phyloP scores from a whole-genome alignment of 1,140 invertebrate species.

The Melanaphis sacchari region DNA sequence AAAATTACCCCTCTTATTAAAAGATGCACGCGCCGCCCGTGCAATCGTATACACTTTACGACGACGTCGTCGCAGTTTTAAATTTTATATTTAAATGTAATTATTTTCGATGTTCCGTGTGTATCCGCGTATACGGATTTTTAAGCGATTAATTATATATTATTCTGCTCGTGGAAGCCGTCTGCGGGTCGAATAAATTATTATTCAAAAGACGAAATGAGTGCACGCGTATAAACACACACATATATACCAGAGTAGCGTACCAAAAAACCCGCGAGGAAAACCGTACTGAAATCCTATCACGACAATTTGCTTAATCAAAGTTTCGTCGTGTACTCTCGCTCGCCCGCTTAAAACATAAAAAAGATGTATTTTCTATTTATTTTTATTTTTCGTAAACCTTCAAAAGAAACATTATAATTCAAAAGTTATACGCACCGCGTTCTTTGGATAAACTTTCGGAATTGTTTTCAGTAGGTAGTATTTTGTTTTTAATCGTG shows the following conservation, averaged over 20 bases:
- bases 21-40: not conserved
- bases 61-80: not conserved
- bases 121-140: not conserved
- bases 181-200: not conserved
- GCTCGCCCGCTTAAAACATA: too few species aligned
- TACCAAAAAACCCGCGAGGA: not conserved
- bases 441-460: not conserved
- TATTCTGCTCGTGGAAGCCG: not conserved
- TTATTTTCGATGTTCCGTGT: not conserved
- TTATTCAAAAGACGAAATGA: not conserved
- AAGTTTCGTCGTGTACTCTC: not conserved
- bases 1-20: not conserved
- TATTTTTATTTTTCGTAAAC: not conserved
- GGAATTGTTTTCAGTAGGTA: not conserved
- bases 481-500: not conserved
- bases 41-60: not conserved
- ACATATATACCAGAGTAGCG: too few species aligned
- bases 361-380: not conserved
- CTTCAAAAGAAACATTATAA: not conserved
- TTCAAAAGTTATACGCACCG: not conserved
- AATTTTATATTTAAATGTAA: conserved; percentile 1
- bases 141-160: not conserved
- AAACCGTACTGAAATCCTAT: not conserved
- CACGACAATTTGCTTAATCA: not conserved
- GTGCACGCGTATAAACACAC: too few species aligned